Conservation (phyloP, 2,888 invertebrate species). For the Stegophylla sp. region DNA sequence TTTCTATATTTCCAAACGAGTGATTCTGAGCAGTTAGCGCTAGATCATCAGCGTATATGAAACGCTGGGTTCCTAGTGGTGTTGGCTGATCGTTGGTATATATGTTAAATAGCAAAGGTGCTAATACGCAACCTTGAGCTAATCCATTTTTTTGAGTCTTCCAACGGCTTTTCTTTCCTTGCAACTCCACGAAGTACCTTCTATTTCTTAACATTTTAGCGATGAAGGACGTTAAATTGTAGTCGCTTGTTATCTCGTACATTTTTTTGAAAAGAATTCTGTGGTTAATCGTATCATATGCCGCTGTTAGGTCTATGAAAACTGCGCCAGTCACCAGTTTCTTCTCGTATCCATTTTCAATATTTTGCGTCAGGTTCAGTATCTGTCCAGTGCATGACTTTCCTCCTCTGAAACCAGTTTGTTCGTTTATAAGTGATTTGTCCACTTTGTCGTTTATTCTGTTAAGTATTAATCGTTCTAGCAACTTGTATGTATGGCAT, state of each 20-base stretch:
- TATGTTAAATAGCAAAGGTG: slow-evolving; percentile 42
- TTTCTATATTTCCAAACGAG: slow-evolving; percentile 30
- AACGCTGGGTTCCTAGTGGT: not conserved
- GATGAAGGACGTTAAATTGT: slow-evolving; percentile 24
- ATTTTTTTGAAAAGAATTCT: slow-evolving; percentile 22
- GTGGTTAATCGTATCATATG: slow-evolving; percentile 34
- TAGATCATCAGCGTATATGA: slow-evolving; percentile 43
- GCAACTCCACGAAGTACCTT: slow-evolving; percentile 15
- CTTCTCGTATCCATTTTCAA: slow-evolving; percentile 49
- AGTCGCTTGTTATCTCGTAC: slow-evolving; percentile 37
- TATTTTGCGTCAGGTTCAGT: slow-evolving; percentile 57
- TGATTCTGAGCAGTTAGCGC: slow-evolving; percentile 46
- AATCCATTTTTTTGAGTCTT: slow-evolving; percentile 42
- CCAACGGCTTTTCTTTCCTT: slow-evolving; percentile 31
- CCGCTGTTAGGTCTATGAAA: slow-evolving; percentile 26
- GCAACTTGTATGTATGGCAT: slow-evolving; percentile 56
- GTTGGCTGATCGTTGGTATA: slow-evolving; percentile 57
- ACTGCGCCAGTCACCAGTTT: slow-evolving; percentile 14
- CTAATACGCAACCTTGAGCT: slow-evolving; percentile 53
- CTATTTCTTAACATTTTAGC: slow-evolving; percentile 9
- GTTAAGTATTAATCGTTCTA: slow-evolving; percentile 55
- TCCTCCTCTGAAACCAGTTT: slow-evolving; percentile 55
- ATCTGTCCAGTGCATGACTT: slow-evolving; percentile 59
- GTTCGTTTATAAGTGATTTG: slow-evolving; percentile 53
- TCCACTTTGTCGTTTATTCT: slow-evolving; percentile 57